Conservation (phyloP, 2,888 invertebrate genomes). For the Ptilodon capucinus region DNA sequence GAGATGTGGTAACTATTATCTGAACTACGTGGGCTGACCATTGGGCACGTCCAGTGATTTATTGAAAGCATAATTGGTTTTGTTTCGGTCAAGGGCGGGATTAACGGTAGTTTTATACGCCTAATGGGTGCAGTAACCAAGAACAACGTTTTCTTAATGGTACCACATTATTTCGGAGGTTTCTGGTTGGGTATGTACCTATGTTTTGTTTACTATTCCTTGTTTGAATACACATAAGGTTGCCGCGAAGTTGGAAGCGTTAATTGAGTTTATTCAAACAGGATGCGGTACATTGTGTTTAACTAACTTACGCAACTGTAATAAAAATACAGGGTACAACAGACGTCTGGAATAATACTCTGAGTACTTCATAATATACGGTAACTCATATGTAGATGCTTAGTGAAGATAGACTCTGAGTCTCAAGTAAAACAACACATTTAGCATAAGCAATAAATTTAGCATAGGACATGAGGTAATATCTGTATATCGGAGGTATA, state of each 20-base stretch:
- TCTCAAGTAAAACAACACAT: too few species aligned
- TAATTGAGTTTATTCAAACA: conserved; percentile 27
- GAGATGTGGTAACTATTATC: conserved; percentile 12
- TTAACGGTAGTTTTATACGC: conserved; percentile 66
- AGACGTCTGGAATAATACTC: too few species aligned
- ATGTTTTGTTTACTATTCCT: conserved; percentile 17
- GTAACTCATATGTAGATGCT: too few species aligned
- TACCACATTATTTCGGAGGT: conserved; percentile 32
- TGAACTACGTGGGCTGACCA: conserved; percentile 45
- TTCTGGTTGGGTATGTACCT: not conserved
- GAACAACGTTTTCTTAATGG: conserved; percentile 53
- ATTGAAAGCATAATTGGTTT: conserved; percentile 71
- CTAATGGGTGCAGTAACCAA: conserved; percentile 61
- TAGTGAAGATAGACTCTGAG: too few species aligned
- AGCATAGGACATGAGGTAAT: too few species aligned
- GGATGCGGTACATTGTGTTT: conserved; percentile 2
- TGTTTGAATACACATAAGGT: conserved; percentile 29
- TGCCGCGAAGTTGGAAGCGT: conserved; percentile 17
- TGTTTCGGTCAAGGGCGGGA: conserved; percentile 66
- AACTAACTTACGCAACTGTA: not conserved
- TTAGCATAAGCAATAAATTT: too few species aligned
- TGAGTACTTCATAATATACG: too few species aligned
- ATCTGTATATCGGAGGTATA: too few species aligned
- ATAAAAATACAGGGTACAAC: not conserved
- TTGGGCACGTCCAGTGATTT: conserved; percentile 60